Conservation (phyloP, 2,888 invertebrate genomes). For the Microdon myrmicae region DNA sequence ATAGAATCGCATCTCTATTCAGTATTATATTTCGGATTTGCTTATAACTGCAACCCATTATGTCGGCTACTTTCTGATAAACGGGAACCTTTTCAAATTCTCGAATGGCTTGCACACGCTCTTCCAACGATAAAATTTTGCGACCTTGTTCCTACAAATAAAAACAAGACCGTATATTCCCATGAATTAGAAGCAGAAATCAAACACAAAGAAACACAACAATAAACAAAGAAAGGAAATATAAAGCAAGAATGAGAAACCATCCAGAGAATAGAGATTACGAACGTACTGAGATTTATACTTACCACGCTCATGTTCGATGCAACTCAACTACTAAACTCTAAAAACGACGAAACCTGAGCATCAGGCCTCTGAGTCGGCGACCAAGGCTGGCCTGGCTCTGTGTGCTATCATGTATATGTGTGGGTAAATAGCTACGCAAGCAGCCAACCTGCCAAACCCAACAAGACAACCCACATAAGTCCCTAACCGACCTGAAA, state of each 20-base stretch:
- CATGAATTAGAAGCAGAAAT: conserved; percentile 4
- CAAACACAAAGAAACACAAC: conserved; percentile 4
- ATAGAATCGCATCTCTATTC: conserved; percentile 60
- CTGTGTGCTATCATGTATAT: conserved; percentile 9
- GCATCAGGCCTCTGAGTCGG: conserved; percentile 32
- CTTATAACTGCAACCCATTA: conserved; percentile 64
- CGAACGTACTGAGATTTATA: conserved; percentile 40
- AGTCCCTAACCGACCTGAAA: conserved; percentile 50
- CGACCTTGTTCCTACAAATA: conserved; percentile 43
- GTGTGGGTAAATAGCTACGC: conserved; percentile 35
- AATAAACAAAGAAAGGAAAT: conserved; percentile 4
- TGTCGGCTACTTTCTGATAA: conserved; percentile 63
- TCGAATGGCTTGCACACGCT: conserved; percentile 61
- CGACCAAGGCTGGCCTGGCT: conserved; percentile 9
- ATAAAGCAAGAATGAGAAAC: conserved; percentile 20
- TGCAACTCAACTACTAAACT: conserved; percentile 49
- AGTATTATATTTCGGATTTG: conserved; percentile 62
- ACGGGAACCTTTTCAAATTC: conserved; percentile 62
- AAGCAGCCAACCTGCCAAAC: conserved; percentile 39
- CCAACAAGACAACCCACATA: conserved; percentile 38
- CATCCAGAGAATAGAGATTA: too few species aligned
- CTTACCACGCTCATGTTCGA: conserved; percentile 53
- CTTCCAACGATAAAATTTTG: conserved; percentile 57
- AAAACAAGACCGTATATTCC: conserved; percentile 20
- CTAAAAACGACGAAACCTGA: conserved; percentile 33